Conservation (phyloP, 2,888 invertebrate species). For the Agrilus biguttatus region DNA sequence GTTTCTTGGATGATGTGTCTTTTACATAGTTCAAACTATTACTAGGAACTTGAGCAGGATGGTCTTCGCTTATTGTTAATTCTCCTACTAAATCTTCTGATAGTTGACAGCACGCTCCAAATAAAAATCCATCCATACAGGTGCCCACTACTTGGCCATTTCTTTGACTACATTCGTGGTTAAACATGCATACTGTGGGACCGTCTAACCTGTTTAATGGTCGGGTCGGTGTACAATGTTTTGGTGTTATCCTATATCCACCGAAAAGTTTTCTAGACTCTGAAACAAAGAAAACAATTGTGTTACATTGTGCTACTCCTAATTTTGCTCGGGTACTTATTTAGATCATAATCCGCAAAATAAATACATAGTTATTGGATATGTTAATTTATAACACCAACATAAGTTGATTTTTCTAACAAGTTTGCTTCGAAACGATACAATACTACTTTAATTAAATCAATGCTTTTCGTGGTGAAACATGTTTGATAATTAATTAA, state of each 20-base stretch:
- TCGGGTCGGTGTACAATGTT: conserved; percentile 59
- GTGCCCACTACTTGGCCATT: conserved; percentile 76
- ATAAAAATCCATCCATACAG: conserved; percentile 86
- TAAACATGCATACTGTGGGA: conserved; percentile 83
- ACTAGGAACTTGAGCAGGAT: conserved; percentile 12
- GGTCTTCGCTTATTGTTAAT: conserved; percentile 15
- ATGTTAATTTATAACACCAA: too few species aligned
- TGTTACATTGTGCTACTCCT: too few species aligned
- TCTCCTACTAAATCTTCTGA: conserved; percentile 35
- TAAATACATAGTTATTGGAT: too few species aligned
- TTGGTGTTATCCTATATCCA: conserved; percentile 74
- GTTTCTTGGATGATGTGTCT: conserved; percentile 14
- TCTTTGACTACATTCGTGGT: conserved; percentile 70
- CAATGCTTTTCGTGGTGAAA: too few species aligned
- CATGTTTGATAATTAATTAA: too few species aligned
- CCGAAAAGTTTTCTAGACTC: conserved; percentile 61
- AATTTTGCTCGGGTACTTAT: too few species aligned
- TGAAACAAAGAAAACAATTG: conserved; percentile 17
- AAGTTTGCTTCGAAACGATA: too few species aligned
- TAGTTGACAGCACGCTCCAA: conserved; percentile 80
- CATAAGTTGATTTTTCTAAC: too few species aligned
- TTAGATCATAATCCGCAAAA: too few species aligned
- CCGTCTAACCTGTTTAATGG: conserved; percentile 47
- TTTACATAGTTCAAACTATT: conserved; percentile 11
- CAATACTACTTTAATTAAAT: too few species aligned